Evolutionary conservation across 2,888 invertebrate genomes (phyloP), one percentile per base, ranked within the genome.

Genomic region (Onchidella celtica): DNA sequence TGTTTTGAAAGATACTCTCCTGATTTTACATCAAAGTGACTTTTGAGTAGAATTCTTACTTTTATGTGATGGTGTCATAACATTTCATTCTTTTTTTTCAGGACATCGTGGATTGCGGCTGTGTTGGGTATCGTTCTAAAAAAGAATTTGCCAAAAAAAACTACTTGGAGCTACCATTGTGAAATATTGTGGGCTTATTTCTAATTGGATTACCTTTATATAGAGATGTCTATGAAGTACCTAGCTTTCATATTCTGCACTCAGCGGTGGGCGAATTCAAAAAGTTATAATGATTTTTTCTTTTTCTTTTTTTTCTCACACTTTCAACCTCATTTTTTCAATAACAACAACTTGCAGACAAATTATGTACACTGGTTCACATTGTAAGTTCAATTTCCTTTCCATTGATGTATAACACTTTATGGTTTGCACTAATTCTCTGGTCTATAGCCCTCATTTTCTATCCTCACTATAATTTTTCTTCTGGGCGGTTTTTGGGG

Each of bases 241-340:
- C 47, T 47, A 17, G 47, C n/a, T 17, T 47, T 47, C 47, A 47
- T 47, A 47, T 47, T 47, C 47, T 47, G 47, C 47, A 47, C 6
- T 47, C 47, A 47, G 47, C 47, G 6, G 47, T 11, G 47, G 47
- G 47, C 17, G 47, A 61, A n/a, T 61, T 61, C 6, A n/a, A 61
- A 24, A 24, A 24, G 21, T 61, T 61, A 61, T 24, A n/a, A 17
- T 17, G n/a, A 17, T 6, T 61, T 61, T 27, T 36, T 34, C 40
- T n/a, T 55, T 4, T 27, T 55, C 61, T 27, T 59, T 24, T 75
- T 32, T 38, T 34, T 21, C 9, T 11, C 36, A 17, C 38, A 6
- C 59, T 59, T n/a, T 74, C 59, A 27, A 6, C 36, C 74, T 74
- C 59, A 24, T 47, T 47, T 47, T 47, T 47, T 47, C 47, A 47